Conservation (phyloP, 2,888 invertebrate species). For the Patella caerulea region DNA sequence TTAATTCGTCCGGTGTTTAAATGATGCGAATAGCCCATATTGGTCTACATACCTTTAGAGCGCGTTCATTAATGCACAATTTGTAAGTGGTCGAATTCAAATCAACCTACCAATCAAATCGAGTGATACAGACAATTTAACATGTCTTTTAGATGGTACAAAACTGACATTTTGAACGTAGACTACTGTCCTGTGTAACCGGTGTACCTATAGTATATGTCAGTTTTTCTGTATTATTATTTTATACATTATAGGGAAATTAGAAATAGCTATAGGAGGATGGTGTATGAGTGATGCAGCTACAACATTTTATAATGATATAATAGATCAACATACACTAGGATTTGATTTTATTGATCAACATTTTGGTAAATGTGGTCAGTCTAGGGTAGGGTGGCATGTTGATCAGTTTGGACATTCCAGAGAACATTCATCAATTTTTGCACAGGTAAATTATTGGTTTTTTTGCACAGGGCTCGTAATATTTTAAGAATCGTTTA, state of each 20-base stretch:
- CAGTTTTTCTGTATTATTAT: not conserved
- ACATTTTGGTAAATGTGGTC: constrained; percentile 77
- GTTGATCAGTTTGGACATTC: constrained; percentile 92
- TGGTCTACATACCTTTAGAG: no score
- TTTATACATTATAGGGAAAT: constrained; percentile 64
- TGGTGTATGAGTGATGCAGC: constrained; percentile 77
- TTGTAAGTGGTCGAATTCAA: no score
- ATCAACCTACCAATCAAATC: no score
- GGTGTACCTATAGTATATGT: not conserved
- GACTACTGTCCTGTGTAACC: not conserved
- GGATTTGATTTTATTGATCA: constrained; percentile 73
- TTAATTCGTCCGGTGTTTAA: no score
- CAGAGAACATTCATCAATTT: constrained; percentile 84
- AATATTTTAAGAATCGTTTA: no score
- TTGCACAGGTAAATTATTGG: constrained; percentile 70
- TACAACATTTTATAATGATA: constrained; percentile 74
- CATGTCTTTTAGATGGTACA: no score
- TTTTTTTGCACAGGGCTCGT: no score
- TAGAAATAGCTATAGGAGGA: constrained; percentile 74
- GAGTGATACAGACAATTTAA: no score
- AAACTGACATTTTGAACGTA: not conserved
- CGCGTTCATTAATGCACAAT: no score
- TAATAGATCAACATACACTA: constrained; percentile 75
- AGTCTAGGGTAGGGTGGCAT: constrained; percentile 86
- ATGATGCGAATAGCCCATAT: no score